Evolutionary conservation across 2,113 vertebrate species (phyloP).

Genomic region (Typhlomys cinereus): DNA sequence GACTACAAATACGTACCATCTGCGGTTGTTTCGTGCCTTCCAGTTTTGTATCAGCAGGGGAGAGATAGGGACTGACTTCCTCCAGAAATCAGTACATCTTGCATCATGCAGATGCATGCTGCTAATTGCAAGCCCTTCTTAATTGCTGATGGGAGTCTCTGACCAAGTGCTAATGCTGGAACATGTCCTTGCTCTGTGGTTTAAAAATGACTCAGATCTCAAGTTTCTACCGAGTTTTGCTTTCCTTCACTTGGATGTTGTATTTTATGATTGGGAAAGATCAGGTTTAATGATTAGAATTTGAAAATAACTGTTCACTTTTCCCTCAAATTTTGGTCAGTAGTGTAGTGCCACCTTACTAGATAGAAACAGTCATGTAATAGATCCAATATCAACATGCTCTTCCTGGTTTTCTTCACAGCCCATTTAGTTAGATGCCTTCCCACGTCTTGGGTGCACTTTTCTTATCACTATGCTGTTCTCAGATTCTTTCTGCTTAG

Average conservation of each 20-base stretch:
- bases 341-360: not conserved
- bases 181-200: slow-evolving; percentile 46
- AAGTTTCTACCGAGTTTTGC: slow-evolving; percentile 47
- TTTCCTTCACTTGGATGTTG: slow-evolving; percentile 51
- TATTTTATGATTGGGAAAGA: slow-evolving; percentile 46
- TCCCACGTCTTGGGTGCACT: not conserved
- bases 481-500: not conserved
- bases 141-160: slow-evolving; percentile 72
- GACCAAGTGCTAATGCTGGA: slow-evolving; percentile 51
- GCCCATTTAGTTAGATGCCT: not conserved
- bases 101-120: slow-evolving; percentile 41
- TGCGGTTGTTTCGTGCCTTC: slow-evolving; percentile 66
- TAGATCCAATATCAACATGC: rapidly evolving
- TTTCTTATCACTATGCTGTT: not conserved
- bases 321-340: not conserved
- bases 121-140: slow-evolving; percentile 51
- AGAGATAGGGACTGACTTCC: slow-evolving; percentile 63
- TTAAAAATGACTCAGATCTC: slow-evolving; percentile 58
- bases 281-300: slow-evolving; percentile 41
- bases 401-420: not conserved
- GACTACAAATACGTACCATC: slow-evolving; percentile 70
- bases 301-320: slow-evolving; percentile 24
- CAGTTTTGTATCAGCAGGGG: slow-evolving; percentile 75
- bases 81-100: slow-evolving; percentile 62
- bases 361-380: not conserved